Conservation (phyloP, 1,140 invertebrate genomes). For the Cataglyphis hispanica region DNA sequence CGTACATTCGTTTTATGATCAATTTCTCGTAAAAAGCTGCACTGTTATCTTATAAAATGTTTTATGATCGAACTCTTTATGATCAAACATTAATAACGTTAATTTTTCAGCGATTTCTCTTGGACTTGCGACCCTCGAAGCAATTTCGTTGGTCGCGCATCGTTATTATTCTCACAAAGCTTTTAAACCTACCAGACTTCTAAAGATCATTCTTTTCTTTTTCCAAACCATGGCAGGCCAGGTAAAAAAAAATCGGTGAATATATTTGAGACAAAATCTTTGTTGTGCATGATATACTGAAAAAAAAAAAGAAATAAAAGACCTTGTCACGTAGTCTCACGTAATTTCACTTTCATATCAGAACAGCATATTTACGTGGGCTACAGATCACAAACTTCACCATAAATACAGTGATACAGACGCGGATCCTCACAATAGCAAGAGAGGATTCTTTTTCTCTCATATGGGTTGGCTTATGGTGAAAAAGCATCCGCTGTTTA, state of each 20-base stretch:
- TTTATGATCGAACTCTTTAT: not conserved
- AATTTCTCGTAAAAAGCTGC: no score
- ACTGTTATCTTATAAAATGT: no score
- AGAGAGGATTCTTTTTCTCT: conserved; percentile 90
- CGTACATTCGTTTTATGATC: no score
- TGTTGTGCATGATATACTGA: not conserved
- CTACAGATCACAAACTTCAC: conserved; percentile 90
- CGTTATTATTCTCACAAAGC: conserved; percentile 86
- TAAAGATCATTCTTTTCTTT: conserved; percentile 84
- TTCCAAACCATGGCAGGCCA: conserved; percentile 86
- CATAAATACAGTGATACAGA: conserved; percentile 90
- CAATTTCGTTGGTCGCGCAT: conserved; percentile 87
- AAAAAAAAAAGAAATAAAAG: not conserved
- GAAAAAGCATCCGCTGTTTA: conserved; percentile 90
- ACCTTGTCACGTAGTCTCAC: not conserved
- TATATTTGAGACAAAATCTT: conserved; percentile 7
- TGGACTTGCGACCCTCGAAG: no score
- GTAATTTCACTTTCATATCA: conserved; percentile 74
- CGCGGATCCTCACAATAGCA: conserved; percentile 84
- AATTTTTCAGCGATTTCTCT: conserved; percentile 78
- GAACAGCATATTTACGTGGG: conserved; percentile 91
- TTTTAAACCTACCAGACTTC: conserved; percentile 85
- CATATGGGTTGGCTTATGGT: conserved; percentile 92
- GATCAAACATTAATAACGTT: not conserved
- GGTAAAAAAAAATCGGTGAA: conserved; percentile 79